Percentiles rank a stretch among this genome's conserved stretches.
These are phyloP conservation scores for Ormyrus nitidulus DNA, from an alignment of 2,888 invertebrate genomes.

Conservation along the genomic window DNA sequence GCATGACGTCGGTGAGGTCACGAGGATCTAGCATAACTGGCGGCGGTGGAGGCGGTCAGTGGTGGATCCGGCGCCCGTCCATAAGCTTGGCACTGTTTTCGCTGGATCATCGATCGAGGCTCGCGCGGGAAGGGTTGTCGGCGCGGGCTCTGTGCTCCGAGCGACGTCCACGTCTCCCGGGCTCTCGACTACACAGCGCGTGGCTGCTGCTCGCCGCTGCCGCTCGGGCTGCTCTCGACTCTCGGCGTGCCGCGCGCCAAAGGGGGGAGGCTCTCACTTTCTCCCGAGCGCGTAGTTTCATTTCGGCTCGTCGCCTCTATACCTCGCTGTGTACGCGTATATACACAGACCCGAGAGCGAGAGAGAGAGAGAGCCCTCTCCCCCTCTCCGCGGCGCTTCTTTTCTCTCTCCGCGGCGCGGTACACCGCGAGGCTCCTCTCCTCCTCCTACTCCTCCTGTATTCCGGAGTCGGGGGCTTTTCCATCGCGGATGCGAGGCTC, in stretches of 20 bases:
- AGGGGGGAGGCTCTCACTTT: conserved; percentile 69
- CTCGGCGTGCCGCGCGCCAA: conserved; percentile 27
- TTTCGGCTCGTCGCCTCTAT: conserved; percentile 62
- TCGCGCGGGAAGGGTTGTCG: neutral
- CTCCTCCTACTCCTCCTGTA: too few species aligned
- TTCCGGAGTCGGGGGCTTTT: too few species aligned
- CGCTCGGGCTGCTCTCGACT: conserved; percentile 8
- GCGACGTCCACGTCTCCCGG: conserved; percentile 24
- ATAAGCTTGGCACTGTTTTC: neutral
- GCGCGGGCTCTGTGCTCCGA: conserved; percentile 5
- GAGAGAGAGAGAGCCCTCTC: conserved; percentile 47
- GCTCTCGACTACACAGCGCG: conserved; percentile 1
- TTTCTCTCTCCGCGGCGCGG: neutral
- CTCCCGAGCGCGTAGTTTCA: conserved; percentile 71
- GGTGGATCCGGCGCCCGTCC: neutral
- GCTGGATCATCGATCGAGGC: neutral
- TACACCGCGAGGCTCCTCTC: too few species aligned
- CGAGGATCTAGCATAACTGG: neutral
- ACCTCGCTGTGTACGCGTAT: neutral
- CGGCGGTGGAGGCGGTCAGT: neutral
- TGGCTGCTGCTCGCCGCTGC: conserved; percentile 8
- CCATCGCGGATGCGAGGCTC: too few species aligned
- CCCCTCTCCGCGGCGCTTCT: conserved; percentile 38
- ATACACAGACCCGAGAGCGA: neutral
- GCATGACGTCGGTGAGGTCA: conserved; percentile 22